Evolutionary conservation across 2,797 vertebrate species (phyloP), one percentile per base, ranked within the genome.

Genomic region (Danio aesculapii): DNA sequence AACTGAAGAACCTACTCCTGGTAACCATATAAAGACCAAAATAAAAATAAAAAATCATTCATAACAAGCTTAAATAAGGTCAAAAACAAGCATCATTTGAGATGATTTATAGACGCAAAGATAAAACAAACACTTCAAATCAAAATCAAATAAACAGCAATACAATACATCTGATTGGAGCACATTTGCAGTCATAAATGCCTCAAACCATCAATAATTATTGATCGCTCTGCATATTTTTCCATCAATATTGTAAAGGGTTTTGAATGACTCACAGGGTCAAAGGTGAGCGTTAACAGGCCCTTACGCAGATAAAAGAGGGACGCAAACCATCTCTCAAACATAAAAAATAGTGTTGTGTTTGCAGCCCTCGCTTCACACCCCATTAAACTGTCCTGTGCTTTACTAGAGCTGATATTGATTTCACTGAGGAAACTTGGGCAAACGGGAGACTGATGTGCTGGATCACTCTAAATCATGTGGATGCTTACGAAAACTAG

Each of bases 341-440:
- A 88, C 88, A 86, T 90, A 88, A 89, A 88, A 89, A 87, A 83
- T 21, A 81, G 81, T 81, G 83, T 91, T 92, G 90, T 87, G 85
- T 87, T 88, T 87, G 86, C 89, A 88, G 86, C 84, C 81, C 82
- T 88, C 83, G 77, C 84, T 90, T 91, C 91, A 91, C 89, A 89
- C 82, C 6, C 86, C 90, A 91, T 94, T 91, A 92, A 90, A 89
- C 90, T 82, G 87, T 88, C 83, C 82, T 44, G 72, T 83, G 85
- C 52, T 79, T 78, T 90, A 84, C 88, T 87, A 76, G 67, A 86
- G 86, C 90, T 85, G 74, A 90, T 91, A 93, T 92, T 82, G 87
- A 92, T 92, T 93, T 55, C 85, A 85, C 82, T 88, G 88, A 90
- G 87, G 87, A 86, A 85, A 83, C 88, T 85, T 49, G 80, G 88